Evolutionary conservation across 2,888 invertebrate species (phyloP).

Genomic region (Rapana venosa): DNA sequence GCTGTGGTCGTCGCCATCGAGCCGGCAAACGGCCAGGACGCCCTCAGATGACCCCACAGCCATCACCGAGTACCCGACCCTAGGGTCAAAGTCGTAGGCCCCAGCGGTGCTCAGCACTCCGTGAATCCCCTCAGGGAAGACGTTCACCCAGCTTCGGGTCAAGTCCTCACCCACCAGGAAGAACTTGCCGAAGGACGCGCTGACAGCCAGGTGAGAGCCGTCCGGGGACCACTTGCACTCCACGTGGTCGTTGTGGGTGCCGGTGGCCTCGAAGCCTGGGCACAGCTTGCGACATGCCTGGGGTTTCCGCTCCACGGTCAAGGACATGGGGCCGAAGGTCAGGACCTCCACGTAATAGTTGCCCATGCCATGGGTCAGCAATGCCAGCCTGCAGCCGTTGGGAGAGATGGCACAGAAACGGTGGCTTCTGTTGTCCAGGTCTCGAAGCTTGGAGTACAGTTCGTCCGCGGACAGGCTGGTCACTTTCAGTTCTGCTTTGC

Average conservation of each 20-base stretch:
- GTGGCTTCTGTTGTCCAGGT: constrained; percentile 57
- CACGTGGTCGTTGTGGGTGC: constrained; percentile 58
- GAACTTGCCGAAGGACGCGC: constrained; percentile 56
- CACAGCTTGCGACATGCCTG: constrained; percentile 54
- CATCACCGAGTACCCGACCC: constrained; percentile 53
- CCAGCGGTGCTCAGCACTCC: constrained; percentile 55
- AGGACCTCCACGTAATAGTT: constrained; percentile 47
- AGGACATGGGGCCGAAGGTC: constrained; percentile 19
- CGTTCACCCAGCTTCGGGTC: constrained; percentile 51
- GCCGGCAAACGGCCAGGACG: constrained; percentile 56
- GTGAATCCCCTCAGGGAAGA: constrained; percentile 61
- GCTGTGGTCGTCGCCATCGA: constrained; percentile 47
- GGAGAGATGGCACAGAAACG: constrained; percentile 65
- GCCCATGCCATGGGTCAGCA: constrained; percentile 55
- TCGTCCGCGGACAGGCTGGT: constrained; percentile 51
- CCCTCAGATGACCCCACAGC: constrained; percentile 61
- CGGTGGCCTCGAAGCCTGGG: constrained; percentile 51
- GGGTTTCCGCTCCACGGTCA: not conserved
- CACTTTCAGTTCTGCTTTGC: constrained; percentile 57
- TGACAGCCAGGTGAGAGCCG: constrained; percentile 61
- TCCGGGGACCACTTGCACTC: constrained; percentile 70
- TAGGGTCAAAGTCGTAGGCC: constrained; percentile 68
- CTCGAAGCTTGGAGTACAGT: constrained; percentile 55
- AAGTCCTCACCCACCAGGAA: constrained; percentile 54
- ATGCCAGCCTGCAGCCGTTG: constrained; percentile 63